Evolutionary conservation across 2,888 invertebrate genomes (phyloP).

Genomic region (Sericinus montela): DNA sequence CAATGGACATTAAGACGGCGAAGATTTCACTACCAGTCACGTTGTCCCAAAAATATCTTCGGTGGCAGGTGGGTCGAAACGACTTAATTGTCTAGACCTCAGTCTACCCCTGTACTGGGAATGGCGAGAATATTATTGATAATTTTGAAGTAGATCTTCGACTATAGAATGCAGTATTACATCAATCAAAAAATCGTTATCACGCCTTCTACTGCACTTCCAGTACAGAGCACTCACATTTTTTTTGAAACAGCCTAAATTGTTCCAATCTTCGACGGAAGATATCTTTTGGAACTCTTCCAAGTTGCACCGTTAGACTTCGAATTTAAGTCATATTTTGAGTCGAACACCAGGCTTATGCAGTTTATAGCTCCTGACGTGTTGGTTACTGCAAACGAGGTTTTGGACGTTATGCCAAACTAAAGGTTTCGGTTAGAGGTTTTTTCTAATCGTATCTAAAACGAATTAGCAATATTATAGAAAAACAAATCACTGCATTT

Average conservation of each 20-base stretch:
- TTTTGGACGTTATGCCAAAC: conserved; percentile 4
- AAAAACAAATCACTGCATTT: too few species aligned
- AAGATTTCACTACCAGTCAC: too few species aligned
- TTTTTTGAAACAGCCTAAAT: conserved; percentile 17
- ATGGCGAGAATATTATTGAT: too few species aligned
- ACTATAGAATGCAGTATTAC: too few species aligned
- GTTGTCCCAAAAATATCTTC: too few species aligned
- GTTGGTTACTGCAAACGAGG: conserved; percentile 19
- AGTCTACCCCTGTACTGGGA: too few species aligned
- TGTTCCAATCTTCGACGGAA: conserved; percentile 20
- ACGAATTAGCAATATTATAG: neutral
- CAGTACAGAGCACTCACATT: conserved; percentile 4
- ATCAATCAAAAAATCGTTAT: too few species aligned
- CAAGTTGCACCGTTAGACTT: conserved; percentile 19
- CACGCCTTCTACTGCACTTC: neutral
- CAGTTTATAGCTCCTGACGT: conserved; percentile 17
- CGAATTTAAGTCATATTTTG: conserved; percentile 18
- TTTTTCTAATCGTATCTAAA: neutral
- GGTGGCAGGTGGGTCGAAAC: too few species aligned
- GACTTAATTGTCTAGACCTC: too few species aligned
- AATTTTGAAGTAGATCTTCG: too few species aligned
- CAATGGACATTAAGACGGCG: too few species aligned
- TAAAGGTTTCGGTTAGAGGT: neutral
- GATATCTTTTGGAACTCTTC: conserved; percentile 20
- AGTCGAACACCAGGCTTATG: conserved; percentile 13